These are phyloP conservation scores for Odocoileus hemionus DNA, from an alignment of 2,113 vertebrate species.

Conservation along the genomic window DNA sequence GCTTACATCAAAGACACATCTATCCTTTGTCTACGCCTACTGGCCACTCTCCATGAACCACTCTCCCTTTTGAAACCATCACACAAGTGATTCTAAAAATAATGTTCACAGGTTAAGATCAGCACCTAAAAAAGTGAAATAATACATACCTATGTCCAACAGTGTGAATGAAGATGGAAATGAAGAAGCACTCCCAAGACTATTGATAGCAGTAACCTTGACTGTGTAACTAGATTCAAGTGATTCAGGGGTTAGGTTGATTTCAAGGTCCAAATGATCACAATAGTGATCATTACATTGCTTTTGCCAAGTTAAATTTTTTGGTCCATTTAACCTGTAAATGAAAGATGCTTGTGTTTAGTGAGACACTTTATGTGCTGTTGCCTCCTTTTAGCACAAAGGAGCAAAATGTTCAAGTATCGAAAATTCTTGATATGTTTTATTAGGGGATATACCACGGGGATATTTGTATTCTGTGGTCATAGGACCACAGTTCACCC, in stretches of 20 bases:
- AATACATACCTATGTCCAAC: constrained; percentile 59
- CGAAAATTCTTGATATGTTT: background rate
- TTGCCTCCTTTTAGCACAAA: background rate
- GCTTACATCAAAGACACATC: background rate
- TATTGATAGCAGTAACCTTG: constrained; percentile 73
- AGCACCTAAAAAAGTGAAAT: background rate
- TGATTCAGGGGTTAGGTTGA: constrained; percentile 35
- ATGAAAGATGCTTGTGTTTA: background rate
- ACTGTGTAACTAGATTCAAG: constrained; percentile 69
- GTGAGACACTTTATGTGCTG: background rate
- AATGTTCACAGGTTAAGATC: background rate
- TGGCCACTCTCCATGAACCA: background rate
- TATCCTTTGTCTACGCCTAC: background rate
- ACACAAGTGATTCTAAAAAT: background rate
- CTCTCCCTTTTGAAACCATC: background rate
- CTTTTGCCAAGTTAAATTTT: background rate
- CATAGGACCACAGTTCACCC: background rate
- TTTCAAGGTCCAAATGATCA: constrained; percentile 42
- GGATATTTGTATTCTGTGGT: background rate
- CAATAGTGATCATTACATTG: background rate
- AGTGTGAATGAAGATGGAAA: background rate
- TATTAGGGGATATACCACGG: background rate
- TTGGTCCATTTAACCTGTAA: constrained; percentile 74
- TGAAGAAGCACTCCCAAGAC: constrained; percentile 73
- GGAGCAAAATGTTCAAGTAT: background rate